phyloP scores from a whole-genome alignment of 2,797 vertebrate species.

The Tragopan temminckii region DNA sequence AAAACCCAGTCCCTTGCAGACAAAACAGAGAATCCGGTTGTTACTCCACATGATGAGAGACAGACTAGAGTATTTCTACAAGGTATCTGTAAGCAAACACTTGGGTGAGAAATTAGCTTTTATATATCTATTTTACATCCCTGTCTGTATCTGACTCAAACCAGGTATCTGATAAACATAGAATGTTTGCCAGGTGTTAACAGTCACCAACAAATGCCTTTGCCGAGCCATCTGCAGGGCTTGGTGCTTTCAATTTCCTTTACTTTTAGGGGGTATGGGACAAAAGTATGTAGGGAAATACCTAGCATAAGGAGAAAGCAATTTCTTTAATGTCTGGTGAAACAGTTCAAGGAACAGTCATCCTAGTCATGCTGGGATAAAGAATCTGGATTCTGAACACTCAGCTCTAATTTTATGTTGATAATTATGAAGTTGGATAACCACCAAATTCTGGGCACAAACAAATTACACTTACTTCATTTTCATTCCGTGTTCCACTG shows the following conservation, averaged over 20 bases:
- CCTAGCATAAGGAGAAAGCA: background rate
- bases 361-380: constrained; percentile 16
- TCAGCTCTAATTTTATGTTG: constrained; percentile 53
- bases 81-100: background rate
- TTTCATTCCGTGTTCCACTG: constrained; percentile 47
- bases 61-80: background rate
- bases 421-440: constrained; percentile 70
- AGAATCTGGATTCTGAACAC: constrained; percentile 55
- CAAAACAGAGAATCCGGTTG: constrained; percentile 5
- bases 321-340: background rate
- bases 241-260: constrained; percentile 46
- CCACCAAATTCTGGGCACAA: constrained; percentile 52
- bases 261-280: background rate
- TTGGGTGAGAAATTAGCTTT: background rate
- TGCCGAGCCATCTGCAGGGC: constrained; percentile 7
- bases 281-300: constrained; percentile 18
- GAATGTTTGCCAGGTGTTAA: constrained; percentile 31
- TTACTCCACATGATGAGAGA: background rate
- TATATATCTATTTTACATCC: background rate
- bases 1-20: background rate
- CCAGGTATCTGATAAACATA: constrained; percentile 10
- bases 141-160: background rate
- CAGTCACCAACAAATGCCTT: constrained; percentile 6
- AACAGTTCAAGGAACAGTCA: constrained; percentile 38
- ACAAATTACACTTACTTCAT: constrained; percentile 57